Conservation (phyloP, 2,888 invertebrate species). For the Agrotis exclamationis region DNA sequence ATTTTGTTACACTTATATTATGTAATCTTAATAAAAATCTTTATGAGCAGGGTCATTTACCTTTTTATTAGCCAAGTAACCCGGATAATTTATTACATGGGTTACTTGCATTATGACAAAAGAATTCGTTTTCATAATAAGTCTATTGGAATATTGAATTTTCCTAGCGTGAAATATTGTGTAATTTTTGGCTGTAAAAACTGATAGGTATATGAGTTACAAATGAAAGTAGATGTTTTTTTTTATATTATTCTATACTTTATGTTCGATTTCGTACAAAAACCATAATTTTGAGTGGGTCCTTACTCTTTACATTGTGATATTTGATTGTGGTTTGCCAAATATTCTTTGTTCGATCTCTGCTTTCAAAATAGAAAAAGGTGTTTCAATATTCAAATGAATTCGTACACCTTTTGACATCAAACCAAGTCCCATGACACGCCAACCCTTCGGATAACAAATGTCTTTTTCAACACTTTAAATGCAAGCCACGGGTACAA, state of each 20-base stretch:
- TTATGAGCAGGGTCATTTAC: background rate
- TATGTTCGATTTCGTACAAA: too few species aligned
- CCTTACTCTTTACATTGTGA: too few species aligned
- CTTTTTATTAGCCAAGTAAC: slow-evolving; percentile 1
- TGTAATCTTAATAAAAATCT: slow-evolving; percentile 33
- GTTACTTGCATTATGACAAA: background rate
- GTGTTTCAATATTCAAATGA: slow-evolving; percentile 33
- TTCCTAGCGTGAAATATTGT: too few species aligned
- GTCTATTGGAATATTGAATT: too few species aligned
- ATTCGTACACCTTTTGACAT: slow-evolving; percentile 26
- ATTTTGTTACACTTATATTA: background rate
- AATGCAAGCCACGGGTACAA: slow-evolving; percentile 66
- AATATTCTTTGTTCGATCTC: background rate
- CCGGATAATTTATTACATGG: slow-evolving; percentile 2
- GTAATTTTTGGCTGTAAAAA: too few species aligned
- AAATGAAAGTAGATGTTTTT: too few species aligned
- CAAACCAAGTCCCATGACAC: slow-evolving; percentile 25
- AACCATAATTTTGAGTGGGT: too few species aligned
- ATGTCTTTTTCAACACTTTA: slow-evolving; percentile 56
- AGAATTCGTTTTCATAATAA: too few species aligned
- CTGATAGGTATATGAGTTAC: too few species aligned
- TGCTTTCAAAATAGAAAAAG: background rate
- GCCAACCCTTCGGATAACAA: slow-evolving; percentile 65
- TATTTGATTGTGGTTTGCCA: background rate
- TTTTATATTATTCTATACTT: too few species aligned